Percentiles rank a stretch among this genome's conserved stretches.
phyloP scores from a whole-genome alignment of 2,888 invertebrate genomes.

The Hypolimnas misippus region DNA sequence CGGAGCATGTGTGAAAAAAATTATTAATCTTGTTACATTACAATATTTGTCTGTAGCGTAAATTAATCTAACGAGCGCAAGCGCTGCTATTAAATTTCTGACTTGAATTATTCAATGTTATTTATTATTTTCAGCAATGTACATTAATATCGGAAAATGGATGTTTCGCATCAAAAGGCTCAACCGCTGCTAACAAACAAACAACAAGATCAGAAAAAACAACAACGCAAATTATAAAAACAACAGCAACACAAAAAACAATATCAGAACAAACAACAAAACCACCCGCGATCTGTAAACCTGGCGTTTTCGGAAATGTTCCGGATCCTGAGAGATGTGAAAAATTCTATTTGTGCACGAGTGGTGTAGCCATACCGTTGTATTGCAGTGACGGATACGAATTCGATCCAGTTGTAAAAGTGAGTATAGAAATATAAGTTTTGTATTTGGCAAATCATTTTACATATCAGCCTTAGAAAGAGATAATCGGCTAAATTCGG shows the following conservation, averaged over 20 bases:
- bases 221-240: too few species aligned
- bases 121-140: conserved; percentile 25
- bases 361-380: conserved; percentile 43
- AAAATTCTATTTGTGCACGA: conserved; percentile 50
- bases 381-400: conserved; percentile 43
- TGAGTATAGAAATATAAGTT: conserved; percentile 36
- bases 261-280: too few species aligned
- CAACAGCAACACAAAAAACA: too few species aligned
- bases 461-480: too few species aligned
- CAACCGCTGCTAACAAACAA: conserved; percentile 1
- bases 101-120: conserved; percentile 1
- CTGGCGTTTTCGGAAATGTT: conserved; percentile 48
- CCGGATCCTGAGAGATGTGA: conserved; percentile 50
- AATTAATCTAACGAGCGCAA: too few species aligned
- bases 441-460: not conserved
- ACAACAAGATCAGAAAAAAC: not conserved
- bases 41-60: too few species aligned
- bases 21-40: too few species aligned
- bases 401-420: conserved; percentile 46
- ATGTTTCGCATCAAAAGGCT: conserved; percentile 26
- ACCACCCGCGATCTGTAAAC: conserved; percentile 20
- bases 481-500: too few species aligned
- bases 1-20: too few species aligned
- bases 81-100: too few species aligned
- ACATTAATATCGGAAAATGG: conserved; percentile 31